These are phyloP conservation scores for Carduelis carduelis DNA, from an alignment of 2,797 vertebrate species.

Conservation along the genomic window DNA sequence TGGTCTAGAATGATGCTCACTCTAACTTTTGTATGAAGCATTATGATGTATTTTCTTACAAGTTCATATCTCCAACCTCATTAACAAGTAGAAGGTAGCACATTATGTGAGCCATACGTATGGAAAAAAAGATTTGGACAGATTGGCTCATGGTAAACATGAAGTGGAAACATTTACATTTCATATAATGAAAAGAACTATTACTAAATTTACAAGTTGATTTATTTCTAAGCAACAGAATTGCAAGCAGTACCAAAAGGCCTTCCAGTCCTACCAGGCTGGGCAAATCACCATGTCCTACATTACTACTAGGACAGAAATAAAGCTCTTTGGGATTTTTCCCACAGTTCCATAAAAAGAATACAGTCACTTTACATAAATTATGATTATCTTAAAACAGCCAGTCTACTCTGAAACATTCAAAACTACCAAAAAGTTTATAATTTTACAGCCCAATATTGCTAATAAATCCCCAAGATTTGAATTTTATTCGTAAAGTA, in stretches of 20 bases:
- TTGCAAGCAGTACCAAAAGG: neutral
- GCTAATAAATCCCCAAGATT: neutral
- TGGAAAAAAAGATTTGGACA: neutral
- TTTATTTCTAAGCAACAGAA: neutral
- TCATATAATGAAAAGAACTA: neutral
- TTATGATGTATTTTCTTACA: neutral
- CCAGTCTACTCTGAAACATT: neutral
- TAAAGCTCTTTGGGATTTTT: neutral
- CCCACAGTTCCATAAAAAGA: neutral
- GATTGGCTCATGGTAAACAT: neutral
- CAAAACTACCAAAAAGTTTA: neutral
- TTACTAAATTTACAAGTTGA: neutral
- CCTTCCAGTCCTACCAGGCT: neutral
- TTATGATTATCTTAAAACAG: neutral
- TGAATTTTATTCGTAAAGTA: neutral
- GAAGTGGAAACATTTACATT: neutral
- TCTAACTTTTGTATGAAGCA: neutral
- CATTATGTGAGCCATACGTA: neutral
- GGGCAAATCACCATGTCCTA: neutral
- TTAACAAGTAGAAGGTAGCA: neutral
- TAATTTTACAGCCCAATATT: neutral
- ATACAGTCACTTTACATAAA: neutral
- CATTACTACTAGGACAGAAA: neutral
- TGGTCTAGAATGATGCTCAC: neutral
- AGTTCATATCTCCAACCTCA: neutral